phyloP scores from a whole-genome alignment of 1,140 invertebrate genomes.

The Colletes gigas region DNA sequence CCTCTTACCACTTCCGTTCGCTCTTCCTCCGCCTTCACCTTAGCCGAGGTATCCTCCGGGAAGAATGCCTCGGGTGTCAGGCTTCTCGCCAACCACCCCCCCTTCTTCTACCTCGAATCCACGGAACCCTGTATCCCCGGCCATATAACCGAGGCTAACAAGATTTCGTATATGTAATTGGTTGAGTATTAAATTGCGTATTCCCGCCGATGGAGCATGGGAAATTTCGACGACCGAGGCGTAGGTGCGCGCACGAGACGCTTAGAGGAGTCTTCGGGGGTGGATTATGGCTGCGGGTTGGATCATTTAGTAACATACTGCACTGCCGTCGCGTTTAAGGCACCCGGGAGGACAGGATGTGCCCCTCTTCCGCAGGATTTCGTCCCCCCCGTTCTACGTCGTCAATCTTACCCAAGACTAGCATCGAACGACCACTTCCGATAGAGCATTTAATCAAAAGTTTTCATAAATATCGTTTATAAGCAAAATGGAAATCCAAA shows the following conservation, averaged over 20 bases:
- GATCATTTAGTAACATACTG: constrained; percentile 81
- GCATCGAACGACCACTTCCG: background rate
- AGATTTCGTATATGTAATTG: constrained; percentile 82
- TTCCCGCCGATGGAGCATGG: constrained; percentile 70
- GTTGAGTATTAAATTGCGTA: constrained; percentile 82
- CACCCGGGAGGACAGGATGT: constrained; percentile 11
- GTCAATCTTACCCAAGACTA: background rate
- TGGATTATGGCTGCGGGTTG: constrained; percentile 77
- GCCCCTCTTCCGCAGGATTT: background rate
- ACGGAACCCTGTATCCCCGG: constrained; percentile 60
- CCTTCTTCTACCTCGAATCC: constrained; percentile 40
- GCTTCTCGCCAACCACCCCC: constrained; percentile 53
- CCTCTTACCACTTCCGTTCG: constrained; percentile 45
- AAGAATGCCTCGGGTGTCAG: constrained; percentile 77
- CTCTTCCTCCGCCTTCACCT: constrained; percentile 6
- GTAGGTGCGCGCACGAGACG: constrained; percentile 50
- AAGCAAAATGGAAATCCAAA: no score
- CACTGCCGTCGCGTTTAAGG: constrained; percentile 74
- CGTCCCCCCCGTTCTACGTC: background rate
- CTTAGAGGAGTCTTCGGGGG: constrained; percentile 42
- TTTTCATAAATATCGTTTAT: no score
- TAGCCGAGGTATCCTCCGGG: constrained; percentile 67
- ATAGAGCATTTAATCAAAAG: background rate
- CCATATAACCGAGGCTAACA: constrained; percentile 80
- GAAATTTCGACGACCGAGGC: constrained; percentile 51